Base-by-base conservation (phyloP, 2,113 vertebrate species). In the Hydropotes inermis region DNA sequence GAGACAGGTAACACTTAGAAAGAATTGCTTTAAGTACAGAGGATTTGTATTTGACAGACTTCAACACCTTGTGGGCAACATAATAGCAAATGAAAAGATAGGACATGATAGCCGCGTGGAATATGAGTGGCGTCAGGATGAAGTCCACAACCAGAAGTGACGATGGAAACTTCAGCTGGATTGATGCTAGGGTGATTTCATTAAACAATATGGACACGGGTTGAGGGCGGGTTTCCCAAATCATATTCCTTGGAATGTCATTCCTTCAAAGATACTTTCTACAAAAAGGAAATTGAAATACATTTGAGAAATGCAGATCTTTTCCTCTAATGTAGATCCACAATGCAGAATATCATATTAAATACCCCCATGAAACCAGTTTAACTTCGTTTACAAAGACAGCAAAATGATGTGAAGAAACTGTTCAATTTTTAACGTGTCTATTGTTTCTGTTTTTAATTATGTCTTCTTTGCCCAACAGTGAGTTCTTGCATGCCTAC, bases 201-300 rank as follows among this genome's bases (percentile, higher is more conserved):
- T 93, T 97, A 57, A 70, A 52, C 8, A 58, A 87, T 57, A 79
- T 15, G 54, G 67, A 89, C 67, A 74, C 45, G n/a, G 67, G 12
- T 60, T 60, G 81, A 85, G 43, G 89, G 47, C 25, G 67, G 21
- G 64, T 86, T 95, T 93, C 39, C 54, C 64, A 95, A 86, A 45
- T 82, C 4, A 0, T n/a, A 76, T 52, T 93, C 47, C 43, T 82
- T 87, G 60, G 64, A 90, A 94, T 96, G n/a, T 86, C 67, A 61
- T 94, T 92, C 52, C 64, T 97, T 97, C 92, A 93, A 92, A 87
- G 54, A 92, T 70, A 78, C 8, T 91, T 97, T 88, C 33, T 86
- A 45, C 3, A 28, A 79, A 79, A 60, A 16, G n/a, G 16, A 15
- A 74, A 64, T 89, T 79, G 13, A 81, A 92, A 58, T 76, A 67